Percentiles rank a stretch among this genome's conserved stretches.
Evolutionary conservation across 2,797 vertebrate genomes (phyloP).

Genomic region (Crocidura indochinensis): DNA sequence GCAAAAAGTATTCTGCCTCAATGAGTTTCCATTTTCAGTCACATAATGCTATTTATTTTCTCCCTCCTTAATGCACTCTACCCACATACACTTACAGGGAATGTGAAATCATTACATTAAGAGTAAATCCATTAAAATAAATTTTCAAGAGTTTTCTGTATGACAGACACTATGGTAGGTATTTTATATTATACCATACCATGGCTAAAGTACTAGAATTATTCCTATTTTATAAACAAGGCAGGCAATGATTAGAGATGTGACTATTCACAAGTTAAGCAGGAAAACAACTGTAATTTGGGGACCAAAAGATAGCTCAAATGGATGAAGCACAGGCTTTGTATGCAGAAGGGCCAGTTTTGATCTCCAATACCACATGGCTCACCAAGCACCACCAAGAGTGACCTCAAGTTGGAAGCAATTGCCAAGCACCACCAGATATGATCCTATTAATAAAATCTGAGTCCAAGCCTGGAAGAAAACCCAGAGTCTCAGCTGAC

Average conservation of each 20-base stretch:
- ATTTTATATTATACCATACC: slow-evolving; percentile 9
- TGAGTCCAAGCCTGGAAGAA: neutral
- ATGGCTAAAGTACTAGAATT: neutral
- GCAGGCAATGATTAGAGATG: neutral
- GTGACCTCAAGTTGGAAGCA: neutral
- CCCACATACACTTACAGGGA: neutral
- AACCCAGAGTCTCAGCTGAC: neutral
- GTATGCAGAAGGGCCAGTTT: too few species aligned
- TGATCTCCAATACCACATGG: too few species aligned
- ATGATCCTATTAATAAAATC: too few species aligned
- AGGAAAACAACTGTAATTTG: neutral
- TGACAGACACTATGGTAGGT: neutral
- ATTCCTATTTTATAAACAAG: neutral
- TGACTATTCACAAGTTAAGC: neutral
- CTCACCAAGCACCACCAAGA: neutral
- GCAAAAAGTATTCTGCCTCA: neutral
- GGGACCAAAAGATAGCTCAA: too few species aligned
- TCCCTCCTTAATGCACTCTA: too few species aligned
- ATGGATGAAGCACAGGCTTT: too few species aligned
- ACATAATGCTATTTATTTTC: neutral
- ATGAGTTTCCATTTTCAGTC: slow-evolving; percentile 2
- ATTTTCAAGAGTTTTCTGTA: neutral
- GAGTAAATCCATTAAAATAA: slow-evolving; percentile 24
- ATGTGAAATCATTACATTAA: slow-evolving; percentile 6
- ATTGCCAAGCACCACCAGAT: too few species aligned